Conservation (phyloP, 2,113 vertebrate species). For the Aplodontia rufa region DNA sequence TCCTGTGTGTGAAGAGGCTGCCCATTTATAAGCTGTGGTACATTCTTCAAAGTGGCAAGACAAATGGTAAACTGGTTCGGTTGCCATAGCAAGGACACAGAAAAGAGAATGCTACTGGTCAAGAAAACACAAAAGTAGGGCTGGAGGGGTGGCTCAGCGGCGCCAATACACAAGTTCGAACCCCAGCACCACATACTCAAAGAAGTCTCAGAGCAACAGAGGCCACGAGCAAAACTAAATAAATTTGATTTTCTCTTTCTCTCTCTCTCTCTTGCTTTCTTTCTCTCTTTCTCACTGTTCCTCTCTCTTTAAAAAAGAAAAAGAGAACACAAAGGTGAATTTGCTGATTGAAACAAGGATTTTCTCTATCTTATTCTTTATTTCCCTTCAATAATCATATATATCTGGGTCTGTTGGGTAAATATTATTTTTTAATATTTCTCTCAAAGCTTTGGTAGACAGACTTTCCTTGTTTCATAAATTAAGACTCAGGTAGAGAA, state of each 20-base stretch:
- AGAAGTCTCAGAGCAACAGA: too few species aligned
- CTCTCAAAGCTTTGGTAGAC: not conserved
- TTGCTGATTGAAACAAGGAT: conserved; percentile 5
- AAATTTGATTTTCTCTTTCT: too few species aligned
- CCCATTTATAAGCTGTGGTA: not conserved
- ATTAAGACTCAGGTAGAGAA: not conserved
- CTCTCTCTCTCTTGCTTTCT: too few species aligned
- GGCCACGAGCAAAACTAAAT: too few species aligned
- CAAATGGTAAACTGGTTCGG: not conserved
- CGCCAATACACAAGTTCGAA: too few species aligned
- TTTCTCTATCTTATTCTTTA: not conserved
- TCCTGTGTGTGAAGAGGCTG: not conserved
- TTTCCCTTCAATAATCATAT: not conserved
- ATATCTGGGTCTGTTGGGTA: not conserved
- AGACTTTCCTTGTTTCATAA: not conserved
- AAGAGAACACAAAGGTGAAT: conserved; percentile 27
- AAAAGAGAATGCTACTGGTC: not conserved
- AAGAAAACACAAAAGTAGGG: too few species aligned
- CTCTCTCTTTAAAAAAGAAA: too few species aligned
- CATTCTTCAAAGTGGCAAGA: conserved; percentile 22
- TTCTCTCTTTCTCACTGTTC: too few species aligned
- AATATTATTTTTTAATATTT: conserved; percentile 20
- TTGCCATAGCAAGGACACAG: not conserved
- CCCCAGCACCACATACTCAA: too few species aligned
- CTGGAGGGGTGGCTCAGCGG: too few species aligned